A percentile compares a stretch with the other conserved stretches of the same genome.
Evolutionary conservation across 2,888 invertebrate species (phyloP).

Genomic region (Leptinotarsa haldemani): DNA sequence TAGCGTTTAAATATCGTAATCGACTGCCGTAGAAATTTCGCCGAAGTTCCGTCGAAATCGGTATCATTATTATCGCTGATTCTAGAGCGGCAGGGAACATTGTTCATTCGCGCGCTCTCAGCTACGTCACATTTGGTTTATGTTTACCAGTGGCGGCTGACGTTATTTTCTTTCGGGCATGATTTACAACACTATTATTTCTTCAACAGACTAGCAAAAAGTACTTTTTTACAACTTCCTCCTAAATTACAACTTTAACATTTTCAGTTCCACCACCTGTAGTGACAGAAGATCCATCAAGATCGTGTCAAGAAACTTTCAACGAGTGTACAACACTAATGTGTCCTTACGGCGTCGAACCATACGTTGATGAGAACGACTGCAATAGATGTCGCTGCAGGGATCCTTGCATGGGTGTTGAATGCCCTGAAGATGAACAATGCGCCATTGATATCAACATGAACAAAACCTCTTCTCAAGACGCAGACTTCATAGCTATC

Average conservation of each 20-base stretch:
- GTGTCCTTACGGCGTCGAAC: constrained; percentile 80
- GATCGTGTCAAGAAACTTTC: constrained; percentile 69
- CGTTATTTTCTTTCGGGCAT: no score
- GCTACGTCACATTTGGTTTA: no score
- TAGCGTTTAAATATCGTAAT: no score
- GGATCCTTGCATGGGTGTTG: constrained; percentile 76
- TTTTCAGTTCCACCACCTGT: constrained; percentile 38
- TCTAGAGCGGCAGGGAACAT: no score
- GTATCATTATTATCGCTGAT: no score
- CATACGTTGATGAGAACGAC: constrained; percentile 71
- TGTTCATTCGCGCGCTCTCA: no score
- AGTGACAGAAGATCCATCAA: constrained; percentile 57
- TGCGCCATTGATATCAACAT: constrained; percentile 76
- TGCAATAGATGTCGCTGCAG: constrained; percentile 81
- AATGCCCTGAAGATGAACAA: constrained; percentile 74
- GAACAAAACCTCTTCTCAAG: constrained; percentile 52
- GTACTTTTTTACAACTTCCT: not conserved
- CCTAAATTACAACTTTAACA: not conserved
- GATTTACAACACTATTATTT: no score
- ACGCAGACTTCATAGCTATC: constrained; percentile 69
- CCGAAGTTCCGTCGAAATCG: no score
- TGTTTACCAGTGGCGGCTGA: no score
- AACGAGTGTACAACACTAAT: constrained; percentile 73
- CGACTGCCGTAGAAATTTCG: no score
- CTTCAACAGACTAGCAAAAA: no score